Base-by-base conservation (phyloP, 2,797 vertebrate species). In the Champsocephalus gunnari region DNA sequence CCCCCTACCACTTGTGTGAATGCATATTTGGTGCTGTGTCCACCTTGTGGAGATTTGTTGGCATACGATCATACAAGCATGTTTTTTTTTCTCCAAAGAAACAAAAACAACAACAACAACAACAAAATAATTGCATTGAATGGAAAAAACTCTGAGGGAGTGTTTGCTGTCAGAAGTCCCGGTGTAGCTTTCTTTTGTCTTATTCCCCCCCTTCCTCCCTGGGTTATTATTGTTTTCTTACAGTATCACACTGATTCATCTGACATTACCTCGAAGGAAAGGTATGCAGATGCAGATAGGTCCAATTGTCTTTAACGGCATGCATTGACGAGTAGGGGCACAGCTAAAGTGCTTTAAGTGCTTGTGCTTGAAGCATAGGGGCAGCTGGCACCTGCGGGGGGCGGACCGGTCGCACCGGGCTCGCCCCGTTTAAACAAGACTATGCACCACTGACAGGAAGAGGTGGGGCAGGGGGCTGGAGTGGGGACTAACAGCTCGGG, bases 341-440 rank as follows among this genome's bases (percentile, higher is more conserved):
- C 89, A 93, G 92, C 90, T 93, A 95, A 95, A 95, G 94, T 95
- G 95, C 95, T 92, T 95, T 93, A 93, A 95, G 95, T 95, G 95
- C 94, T 93, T 94, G 94, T 94, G 94, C 94, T 95, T 89, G 87
- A 90, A 90, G 90, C 90, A 80, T 84, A 75, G 76, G 88, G 88
- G 87, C 78, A 81, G 91, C 87, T 92, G 88, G 89, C 90, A 90
- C 88, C 91, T 85, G 90, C 59, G 79, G 92, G 32, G 76, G 83
- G 74, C 17, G 57, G 78, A 81, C 70, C 79, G 68, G 83, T 88
- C 82, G 70, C 88, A 87, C 87, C 80, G 73, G 84, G 81, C 82
- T 73, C 67, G 51, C 77, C 74, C 84, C 57, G 32, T 88, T 88
- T 76, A 66, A 92, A 91, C 82, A 83, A 90, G 87, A 83, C 75